Evolutionary conservation across 30 jellyfish, hydroid and myxozoan species (phyloP), one percentile per base, ranked within the genome.

Genomic region (Pelagia noctiluca): DNA sequence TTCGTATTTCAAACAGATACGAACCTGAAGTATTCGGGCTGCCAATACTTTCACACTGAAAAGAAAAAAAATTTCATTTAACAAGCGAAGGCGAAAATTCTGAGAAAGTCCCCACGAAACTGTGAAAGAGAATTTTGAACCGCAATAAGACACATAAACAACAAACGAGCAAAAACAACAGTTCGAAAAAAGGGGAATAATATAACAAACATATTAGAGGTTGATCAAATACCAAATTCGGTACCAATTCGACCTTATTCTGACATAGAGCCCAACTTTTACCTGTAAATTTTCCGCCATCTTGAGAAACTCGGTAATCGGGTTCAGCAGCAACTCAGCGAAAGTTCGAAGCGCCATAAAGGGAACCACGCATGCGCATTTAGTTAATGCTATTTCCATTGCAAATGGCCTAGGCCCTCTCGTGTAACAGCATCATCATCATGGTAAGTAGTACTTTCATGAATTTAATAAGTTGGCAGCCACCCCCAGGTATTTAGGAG

Each of bases 271-370:
- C 12, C 2, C 11, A n/a, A 67, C 80, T 25, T 86, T 69, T 80
- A 82, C 92, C 86, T 82, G 69, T 80, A 86, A 80, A 52, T 82
- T 53, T 36, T 82, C 92, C 92, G 92, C 92, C 92, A 82, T 79
- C 75, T 82, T 82, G 92, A 67, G 36, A 42, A 75, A 60, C 74
- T 82, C 82, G 74, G 92, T 63, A 80, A n/a, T n/a, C n/a, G n/a
- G n/a, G n/a, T n/a, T n/a, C n/a, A n/a, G n/a, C n/a, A n/a, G n/a
- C n/a, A n/a, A n/a, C 74, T 77, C 61, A 23, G 54, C 77, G 64
- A 69, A 46, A 83, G 35, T 54, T 31, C 33, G 92, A 35, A 69
- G n/a, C 76, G 84, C 74, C 78, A 47, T 75, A 75, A 35, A 2
- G 37, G 8, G 22, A 7, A 16, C 38, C 60, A 63, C 92, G 92